Conservation (phyloP, 2,888 invertebrate genomes). For the Thereva unica region DNA sequence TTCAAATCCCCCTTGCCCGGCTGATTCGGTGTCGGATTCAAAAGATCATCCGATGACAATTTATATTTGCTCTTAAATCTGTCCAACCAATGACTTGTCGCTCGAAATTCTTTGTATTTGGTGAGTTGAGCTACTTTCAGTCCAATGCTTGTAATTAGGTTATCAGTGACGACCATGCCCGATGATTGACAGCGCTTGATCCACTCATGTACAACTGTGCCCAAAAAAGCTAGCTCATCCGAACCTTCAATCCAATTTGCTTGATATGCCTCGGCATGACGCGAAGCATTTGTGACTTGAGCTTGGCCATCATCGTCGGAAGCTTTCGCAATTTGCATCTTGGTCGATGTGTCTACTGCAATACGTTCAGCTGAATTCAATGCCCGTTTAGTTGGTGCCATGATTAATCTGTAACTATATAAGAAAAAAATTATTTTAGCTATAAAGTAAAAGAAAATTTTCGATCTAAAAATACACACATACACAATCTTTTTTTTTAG, state of each 20-base stretch:
- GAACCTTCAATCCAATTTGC: constrained; percentile 23
- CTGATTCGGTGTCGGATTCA: background rate
- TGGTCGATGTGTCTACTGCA: constrained; percentile 8
- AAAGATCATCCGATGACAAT: constrained; percentile 15
- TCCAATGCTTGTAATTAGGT: background rate
- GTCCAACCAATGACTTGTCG: constrained; percentile 34
- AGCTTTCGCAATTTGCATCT: background rate
- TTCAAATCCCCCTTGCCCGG: background rate
- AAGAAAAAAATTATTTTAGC: too few relatives aligned
- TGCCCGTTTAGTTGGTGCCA: background rate
- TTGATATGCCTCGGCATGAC: constrained; percentile 25
- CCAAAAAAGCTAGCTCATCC: background rate
- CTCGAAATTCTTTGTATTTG: constrained; percentile 16
- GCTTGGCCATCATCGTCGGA: constrained; percentile 20
- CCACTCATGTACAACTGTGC: constrained; percentile 28
- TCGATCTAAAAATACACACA: too few relatives aligned
- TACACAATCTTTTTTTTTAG: too few relatives aligned
- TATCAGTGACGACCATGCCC: constrained; percentile 10
- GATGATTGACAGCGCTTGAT: constrained; percentile 11
- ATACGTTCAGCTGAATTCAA: constrained; percentile 18
- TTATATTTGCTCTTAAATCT: constrained; percentile 29
- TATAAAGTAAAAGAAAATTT: too few relatives aligned
- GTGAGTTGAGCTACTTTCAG: constrained; percentile 3
- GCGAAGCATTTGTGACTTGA: constrained; percentile 27
- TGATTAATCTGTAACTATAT: too few relatives aligned